A percentile compares a stretch with the other conserved stretches of the same genome.
phyloP scores from a whole-genome alignment of 2,888 invertebrate species.

The Macaria liturata region DNA sequence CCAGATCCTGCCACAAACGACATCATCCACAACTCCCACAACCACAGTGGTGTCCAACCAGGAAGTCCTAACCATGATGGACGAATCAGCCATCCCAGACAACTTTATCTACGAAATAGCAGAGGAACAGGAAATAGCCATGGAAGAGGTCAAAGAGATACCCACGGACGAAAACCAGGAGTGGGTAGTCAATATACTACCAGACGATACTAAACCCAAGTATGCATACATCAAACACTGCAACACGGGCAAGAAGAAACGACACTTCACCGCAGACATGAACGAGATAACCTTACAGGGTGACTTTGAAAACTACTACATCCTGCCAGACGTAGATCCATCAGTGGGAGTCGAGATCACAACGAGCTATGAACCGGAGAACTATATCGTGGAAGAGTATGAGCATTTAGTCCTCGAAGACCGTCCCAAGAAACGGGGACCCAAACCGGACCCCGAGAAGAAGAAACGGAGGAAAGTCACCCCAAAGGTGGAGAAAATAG shows the following conservation, averaged over 20 bases:
- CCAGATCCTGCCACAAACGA: slow-evolving; percentile 67
- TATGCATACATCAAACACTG: slow-evolving; percentile 76
- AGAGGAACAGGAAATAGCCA: slow-evolving; percentile 73
- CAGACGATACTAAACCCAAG: slow-evolving; percentile 64
- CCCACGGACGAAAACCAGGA: slow-evolving; percentile 54
- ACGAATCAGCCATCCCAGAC: slow-evolving; percentile 60
- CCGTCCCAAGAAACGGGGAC: slow-evolving; percentile 55
- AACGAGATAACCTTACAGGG: slow-evolving; percentile 70
- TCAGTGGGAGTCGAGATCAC: slow-evolving; percentile 71
- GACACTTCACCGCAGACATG: slow-evolving; percentile 73
- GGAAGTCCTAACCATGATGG: slow-evolving; percentile 64
- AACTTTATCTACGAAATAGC: slow-evolving; percentile 79
- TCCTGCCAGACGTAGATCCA: slow-evolving; percentile 73
- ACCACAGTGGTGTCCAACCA: slow-evolving; percentile 26
- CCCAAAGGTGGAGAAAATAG: slow-evolving; percentile 39
- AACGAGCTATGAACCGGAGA: slow-evolving; percentile 72
- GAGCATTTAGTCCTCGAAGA: slow-evolving; percentile 67
- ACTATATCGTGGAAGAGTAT: slow-evolving; percentile 70
- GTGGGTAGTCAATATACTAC: slow-evolving; percentile 74
- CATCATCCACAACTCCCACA: slow-evolving; percentile 36
- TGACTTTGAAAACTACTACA: slow-evolving; percentile 76
- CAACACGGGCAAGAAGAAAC: slow-evolving; percentile 65
- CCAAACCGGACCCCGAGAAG: slow-evolving; percentile 51
- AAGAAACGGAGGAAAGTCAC: slow-evolving; percentile 55
- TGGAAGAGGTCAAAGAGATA: slow-evolving; percentile 75